phyloP scores from a whole-genome alignment of 2,797 vertebrate species.

The Gallinago stenura region DNA sequence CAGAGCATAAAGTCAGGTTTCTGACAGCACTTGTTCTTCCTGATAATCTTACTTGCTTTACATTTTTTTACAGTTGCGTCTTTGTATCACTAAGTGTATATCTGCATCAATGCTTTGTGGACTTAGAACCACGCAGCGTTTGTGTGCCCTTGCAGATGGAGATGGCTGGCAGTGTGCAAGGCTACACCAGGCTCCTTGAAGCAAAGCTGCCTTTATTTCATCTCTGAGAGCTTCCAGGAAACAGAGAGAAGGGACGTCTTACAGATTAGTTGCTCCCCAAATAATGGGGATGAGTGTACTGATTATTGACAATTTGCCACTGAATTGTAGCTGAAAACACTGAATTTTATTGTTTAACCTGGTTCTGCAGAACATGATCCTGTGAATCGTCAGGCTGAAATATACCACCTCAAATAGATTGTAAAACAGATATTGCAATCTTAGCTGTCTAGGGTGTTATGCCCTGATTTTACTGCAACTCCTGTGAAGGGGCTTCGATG shows the following conservation, averaged over 20 bases:
- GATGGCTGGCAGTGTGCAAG: not conserved
- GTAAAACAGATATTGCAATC: not conserved
- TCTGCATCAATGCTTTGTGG: not conserved
- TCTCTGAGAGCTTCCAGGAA: not conserved
- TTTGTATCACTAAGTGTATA: not conserved
- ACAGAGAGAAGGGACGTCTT: not conserved
- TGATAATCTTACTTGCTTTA: not conserved
- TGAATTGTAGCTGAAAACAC: not conserved
- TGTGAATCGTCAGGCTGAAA: not conserved
- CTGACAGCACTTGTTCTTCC: not conserved
- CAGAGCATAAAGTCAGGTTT: not conserved
- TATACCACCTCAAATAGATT: not conserved
- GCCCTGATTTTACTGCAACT: not conserved
- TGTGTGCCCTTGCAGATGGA: not conserved
- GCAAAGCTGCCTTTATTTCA: slow-evolving; percentile 14
- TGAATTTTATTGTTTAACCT: not conserved
- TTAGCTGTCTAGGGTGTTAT: not conserved
- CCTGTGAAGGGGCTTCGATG: not conserved
- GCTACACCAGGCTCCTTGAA: not conserved
- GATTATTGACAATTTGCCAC: not conserved
- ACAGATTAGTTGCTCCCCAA: not conserved
- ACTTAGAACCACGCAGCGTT: not conserved
- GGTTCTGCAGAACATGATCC: not conserved
- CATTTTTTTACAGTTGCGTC: not conserved
- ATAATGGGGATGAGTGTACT: not conserved